Evolutionary conservation across 2,113 vertebrate genomes (phyloP).

Genomic region (Corydoras sp.): DNA sequence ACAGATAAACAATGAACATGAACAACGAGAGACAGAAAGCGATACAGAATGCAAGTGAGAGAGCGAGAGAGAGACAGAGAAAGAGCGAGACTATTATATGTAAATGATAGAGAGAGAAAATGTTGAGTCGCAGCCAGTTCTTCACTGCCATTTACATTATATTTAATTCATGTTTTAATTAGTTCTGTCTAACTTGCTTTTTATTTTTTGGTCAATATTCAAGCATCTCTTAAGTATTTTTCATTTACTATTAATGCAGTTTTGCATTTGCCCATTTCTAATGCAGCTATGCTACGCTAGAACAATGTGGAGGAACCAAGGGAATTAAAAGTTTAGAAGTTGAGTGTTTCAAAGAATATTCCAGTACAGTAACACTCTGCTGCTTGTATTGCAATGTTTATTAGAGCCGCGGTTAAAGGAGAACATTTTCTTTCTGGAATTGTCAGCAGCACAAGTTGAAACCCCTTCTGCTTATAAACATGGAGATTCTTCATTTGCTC

Average conservation of each 20-base stretch:
- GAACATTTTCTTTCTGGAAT: too few relatives aligned
- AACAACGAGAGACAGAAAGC: not conserved
- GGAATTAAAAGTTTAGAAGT: not conserved
- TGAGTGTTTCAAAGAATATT: not conserved
- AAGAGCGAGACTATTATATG: not conserved
- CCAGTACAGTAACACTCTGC: not conserved
- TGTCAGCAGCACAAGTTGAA: too few relatives aligned
- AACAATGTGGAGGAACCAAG: not conserved
- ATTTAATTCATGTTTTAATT: constrained; percentile 48
- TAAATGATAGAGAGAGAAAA: not conserved
- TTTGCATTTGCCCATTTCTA: constrained; percentile 3
- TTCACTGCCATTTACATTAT: constrained; percentile 22
- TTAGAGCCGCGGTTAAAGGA: too few relatives aligned
- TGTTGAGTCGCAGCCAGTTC: not conserved
- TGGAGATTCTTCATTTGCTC: too few relatives aligned
- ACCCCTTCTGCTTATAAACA: too few relatives aligned
- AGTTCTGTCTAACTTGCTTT: constrained; percentile 14
- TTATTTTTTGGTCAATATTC: constrained; percentile 9
- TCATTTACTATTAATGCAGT: constrained; percentile 15
- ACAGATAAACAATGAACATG: too few relatives aligned
- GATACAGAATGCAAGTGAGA: not conserved
- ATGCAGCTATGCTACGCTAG: not conserved
- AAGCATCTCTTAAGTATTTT: too few relatives aligned
- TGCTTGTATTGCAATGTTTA: not conserved
- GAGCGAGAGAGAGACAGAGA: not conserved